Evolutionary conservation across 2,113 vertebrate genomes (phyloP).

Genomic region (Lota lota): DNA sequence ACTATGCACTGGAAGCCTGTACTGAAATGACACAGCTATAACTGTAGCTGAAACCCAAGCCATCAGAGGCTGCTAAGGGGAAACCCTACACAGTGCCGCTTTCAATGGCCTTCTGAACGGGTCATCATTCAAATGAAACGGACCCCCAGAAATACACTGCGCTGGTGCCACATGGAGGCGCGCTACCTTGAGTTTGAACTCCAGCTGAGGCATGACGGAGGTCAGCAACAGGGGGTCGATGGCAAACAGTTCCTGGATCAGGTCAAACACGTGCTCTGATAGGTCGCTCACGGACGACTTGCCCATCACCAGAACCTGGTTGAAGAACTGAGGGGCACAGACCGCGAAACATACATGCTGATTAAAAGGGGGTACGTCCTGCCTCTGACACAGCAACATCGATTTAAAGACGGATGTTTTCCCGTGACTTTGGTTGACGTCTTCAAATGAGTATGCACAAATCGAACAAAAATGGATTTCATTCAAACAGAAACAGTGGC

Average conservation of each 20-base stretch:
- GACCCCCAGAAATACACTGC: not conserved
- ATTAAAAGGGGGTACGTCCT: not conserved
- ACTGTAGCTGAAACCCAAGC: too few relatives aligned
- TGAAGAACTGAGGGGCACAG: constrained; percentile 86
- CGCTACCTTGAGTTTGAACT: constrained; percentile 94
- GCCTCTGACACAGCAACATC: not conserved
- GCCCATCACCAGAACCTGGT: constrained; percentile 97
- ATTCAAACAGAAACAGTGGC: too few relatives aligned
- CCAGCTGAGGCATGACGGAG: constrained; percentile 98
- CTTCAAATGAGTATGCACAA: too few relatives aligned
- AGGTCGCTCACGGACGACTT: constrained; percentile 98
- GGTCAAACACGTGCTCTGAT: constrained; percentile 97
- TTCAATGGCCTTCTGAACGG: too few relatives aligned
- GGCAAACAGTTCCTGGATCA: constrained; percentile 98
- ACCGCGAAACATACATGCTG: not conserved
- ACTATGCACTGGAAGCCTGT: too few relatives aligned
- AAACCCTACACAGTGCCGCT: too few relatives aligned
- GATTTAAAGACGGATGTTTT: not conserved
- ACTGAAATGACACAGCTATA: not conserved
- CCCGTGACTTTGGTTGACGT: too few relatives aligned
- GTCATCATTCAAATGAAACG: not conserved
- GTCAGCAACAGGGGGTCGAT: constrained; percentile 94
- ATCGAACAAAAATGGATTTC: too few relatives aligned
- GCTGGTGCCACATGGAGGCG: not conserved
- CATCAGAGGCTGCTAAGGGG: too few relatives aligned